phyloP scores from a whole-genome alignment of 2,888 invertebrate species.

The Pyrgus malvae region DNA sequence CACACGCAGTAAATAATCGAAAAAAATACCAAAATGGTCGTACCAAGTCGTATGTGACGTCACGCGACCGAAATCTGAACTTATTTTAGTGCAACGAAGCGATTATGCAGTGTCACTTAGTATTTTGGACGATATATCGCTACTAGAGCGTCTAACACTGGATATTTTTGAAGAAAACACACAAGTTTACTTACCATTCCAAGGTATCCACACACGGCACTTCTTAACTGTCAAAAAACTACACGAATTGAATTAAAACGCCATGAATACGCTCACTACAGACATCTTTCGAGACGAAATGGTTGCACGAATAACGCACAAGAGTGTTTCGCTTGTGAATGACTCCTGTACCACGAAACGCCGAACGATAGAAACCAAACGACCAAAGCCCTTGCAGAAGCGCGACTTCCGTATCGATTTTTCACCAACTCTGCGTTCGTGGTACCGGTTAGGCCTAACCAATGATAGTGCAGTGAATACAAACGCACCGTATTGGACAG shows the following conservation, averaged over 20 bases:
- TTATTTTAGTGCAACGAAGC: conserved; percentile 48
- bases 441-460: conserved; percentile 62
- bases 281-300: conserved; percentile 74
- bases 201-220: conserved; percentile 48
- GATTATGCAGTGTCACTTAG: conserved; percentile 11
- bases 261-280: conserved; percentile 61
- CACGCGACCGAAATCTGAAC: conserved; percentile 37
- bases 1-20: conserved; percentile 13
- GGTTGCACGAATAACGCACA: conserved; percentile 73
- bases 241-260: conserved; percentile 65
- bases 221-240: conserved; percentile 63
- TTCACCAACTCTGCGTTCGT: conserved; percentile 38
- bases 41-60: conserved; percentile 39
- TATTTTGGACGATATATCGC: conserved; percentile 2
- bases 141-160: background rate
- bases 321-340: conserved; percentile 57
- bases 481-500: conserved; percentile 73
- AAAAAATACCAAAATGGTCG: conserved; percentile 29
- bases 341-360: conserved; percentile 53
- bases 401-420: conserved; percentile 60
- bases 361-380: conserved; percentile 40
- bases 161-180: conserved; percentile 14
- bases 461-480: conserved; percentile 62
- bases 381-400: conserved; percentile 41
- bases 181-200: conserved; percentile 51